phyloP scores from a whole-genome alignment of 2,113 vertebrate species.

The Bagarius yarrelli region DNA sequence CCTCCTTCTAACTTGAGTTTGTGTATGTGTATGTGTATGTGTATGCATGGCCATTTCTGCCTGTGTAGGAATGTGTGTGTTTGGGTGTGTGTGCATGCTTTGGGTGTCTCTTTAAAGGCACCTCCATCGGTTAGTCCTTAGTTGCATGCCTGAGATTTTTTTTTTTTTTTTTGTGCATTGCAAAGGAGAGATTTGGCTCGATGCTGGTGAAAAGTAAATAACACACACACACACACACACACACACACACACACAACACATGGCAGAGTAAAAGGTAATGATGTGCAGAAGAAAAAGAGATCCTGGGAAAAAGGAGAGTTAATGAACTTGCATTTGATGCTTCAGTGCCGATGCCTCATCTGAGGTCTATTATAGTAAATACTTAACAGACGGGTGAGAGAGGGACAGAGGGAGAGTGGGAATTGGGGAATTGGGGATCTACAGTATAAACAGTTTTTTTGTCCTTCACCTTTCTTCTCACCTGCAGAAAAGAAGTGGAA shows the following conservation, averaged over 20 bases:
- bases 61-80: constrained; percentile 40
- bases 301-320: constrained; percentile 46
- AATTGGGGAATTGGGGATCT: constrained; percentile 17
- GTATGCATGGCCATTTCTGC: constrained; percentile 19
- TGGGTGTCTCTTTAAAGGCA: constrained; percentile 37
- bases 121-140: constrained; percentile 31
- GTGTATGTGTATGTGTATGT: constrained; percentile 27
- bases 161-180: constrained; percentile 37
- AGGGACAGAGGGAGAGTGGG: neutral
- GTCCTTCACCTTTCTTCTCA: constrained; percentile 38
- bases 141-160: constrained; percentile 51
- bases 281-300: constrained; percentile 38
- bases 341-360: constrained; percentile 48
- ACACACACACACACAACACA: constrained; percentile 27
- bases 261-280: constrained; percentile 45
- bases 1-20: constrained; percentile 37
- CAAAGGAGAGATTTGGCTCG: constrained; percentile 31
- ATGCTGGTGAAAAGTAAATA: constrained; percentile 44
- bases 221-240: constrained; percentile 9
- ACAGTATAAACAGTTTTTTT: constrained; percentile 19
- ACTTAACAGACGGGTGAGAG: constrained; percentile 44
- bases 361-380: constrained; percentile 49
- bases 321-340: constrained; percentile 54
- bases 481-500: constrained; percentile 17
- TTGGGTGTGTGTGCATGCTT: constrained; percentile 49